These are phyloP conservation scores for Anhinga anhinga DNA, from an alignment of 2,113 vertebrate species.

Conservation along the genomic window DNA sequence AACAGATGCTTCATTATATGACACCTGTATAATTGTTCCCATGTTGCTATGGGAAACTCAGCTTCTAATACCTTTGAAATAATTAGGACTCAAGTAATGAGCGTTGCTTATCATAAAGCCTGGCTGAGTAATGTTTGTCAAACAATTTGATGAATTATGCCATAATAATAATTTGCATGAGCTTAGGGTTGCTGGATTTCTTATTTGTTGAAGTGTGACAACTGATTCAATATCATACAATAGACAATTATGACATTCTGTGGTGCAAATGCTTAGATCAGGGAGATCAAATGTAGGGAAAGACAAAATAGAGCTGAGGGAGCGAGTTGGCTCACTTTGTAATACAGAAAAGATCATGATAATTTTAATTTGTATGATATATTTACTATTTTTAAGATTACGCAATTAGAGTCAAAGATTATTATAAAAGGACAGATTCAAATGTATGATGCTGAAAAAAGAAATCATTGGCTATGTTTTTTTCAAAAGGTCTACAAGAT, in stretches of 20 bases:
- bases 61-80: neutral
- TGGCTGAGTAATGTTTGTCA: neutral
- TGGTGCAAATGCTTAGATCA: neutral
- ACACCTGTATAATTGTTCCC: slow-evolving; percentile 20
- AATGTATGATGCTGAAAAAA: neutral
- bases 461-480: neutral
- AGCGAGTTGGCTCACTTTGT: neutral
- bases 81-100: slow-evolving; percentile 3
- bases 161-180: neutral
- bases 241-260: neutral
- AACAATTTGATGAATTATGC: neutral
- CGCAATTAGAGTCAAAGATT: neutral
- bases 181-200: neutral
- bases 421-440: neutral
- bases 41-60: slow-evolving; percentile 5
- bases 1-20: slow-evolving; percentile 11
- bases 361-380: neutral
- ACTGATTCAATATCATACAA: neutral
- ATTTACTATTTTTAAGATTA: neutral
- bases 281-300: neutral
- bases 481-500: neutral
- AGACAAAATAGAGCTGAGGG: neutral
- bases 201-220: neutral
- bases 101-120: neutral
- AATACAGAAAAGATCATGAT: neutral